Conservation (phyloP, 2,888 invertebrate species). For the Rhopalosiphum nymphaeae region DNA sequence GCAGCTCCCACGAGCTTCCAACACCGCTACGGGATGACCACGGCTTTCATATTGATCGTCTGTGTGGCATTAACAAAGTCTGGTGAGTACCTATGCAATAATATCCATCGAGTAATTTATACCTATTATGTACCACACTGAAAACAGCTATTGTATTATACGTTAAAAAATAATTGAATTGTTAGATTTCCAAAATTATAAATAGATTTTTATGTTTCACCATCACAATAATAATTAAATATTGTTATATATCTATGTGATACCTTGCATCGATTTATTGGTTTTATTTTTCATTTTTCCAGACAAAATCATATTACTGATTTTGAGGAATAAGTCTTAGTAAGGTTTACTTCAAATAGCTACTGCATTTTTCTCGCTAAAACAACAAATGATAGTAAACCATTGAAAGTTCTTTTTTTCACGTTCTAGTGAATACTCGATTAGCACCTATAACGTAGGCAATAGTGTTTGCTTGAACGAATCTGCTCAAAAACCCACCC, state of each 20-base stretch:
- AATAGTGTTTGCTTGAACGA: neutral
- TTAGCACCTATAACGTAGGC: neutral
- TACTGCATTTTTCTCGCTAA: neutral
- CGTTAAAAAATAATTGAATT: neutral
- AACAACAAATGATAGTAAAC: neutral
- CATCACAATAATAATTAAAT: neutral
- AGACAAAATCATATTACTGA: neutral
- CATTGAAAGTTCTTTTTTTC: neutral
- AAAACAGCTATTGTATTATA: neutral
- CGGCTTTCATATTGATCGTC: constrained; percentile 46
- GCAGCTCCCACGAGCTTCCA: constrained; percentile 59
- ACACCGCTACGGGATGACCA: constrained; percentile 36
- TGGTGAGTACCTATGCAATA: constrained; percentile 15
- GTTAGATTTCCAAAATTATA: too few species aligned
- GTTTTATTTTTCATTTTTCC: neutral
- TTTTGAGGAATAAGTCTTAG: neutral
- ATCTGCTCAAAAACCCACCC: neutral
- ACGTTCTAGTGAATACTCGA: neutral
- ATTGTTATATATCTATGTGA: neutral
- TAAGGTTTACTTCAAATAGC: neutral
- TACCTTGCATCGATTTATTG: neutral
- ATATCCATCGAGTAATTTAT: too few species aligned
- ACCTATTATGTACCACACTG: neutral
- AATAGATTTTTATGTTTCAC: neutral
- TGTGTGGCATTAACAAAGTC: constrained; percentile 40